These are phyloP conservation scores for Agelas oroides DNA, from an alignment of 37 sponge, comb jelly and placozoan genomes.

Conservation along the genomic window DNA sequence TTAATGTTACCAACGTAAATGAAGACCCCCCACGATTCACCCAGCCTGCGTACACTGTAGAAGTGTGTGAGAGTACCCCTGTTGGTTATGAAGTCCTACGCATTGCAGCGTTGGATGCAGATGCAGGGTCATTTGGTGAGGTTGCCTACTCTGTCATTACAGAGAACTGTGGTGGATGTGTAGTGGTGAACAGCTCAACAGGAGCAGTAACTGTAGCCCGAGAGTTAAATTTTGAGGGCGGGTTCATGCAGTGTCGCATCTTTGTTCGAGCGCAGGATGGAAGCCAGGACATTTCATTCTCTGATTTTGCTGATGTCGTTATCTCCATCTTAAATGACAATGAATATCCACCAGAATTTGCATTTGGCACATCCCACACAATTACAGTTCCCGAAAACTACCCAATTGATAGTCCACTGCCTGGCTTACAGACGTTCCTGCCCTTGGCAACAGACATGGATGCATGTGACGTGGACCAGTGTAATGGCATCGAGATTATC, in stretches of 20 bases:
- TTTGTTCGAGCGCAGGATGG: slow-evolving; percentile 30
- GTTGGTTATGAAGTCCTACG: slow-evolving; percentile 28
- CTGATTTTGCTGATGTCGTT: neutral
- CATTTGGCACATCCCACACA: neutral
- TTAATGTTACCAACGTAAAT: slow-evolving; percentile 40
- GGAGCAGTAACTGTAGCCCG: slow-evolving; percentile 40
- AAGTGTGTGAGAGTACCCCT: slow-evolving; percentile 56
- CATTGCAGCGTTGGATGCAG: slow-evolving; percentile 46
- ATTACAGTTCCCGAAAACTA: slow-evolving; percentile 35
- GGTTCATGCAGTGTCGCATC: neutral
- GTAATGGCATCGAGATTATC: slow-evolving; percentile 15
- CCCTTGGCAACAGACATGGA: slow-evolving; percentile 51
- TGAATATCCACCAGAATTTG: slow-evolving; percentile 35
- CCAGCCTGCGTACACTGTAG: neutral
- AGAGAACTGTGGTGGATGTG: slow-evolving; percentile 2
- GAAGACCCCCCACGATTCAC: slow-evolving; percentile 42
- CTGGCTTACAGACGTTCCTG: neutral
- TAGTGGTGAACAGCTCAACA: slow-evolving; percentile 26
- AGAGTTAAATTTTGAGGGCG: slow-evolving; percentile 26
- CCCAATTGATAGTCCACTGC: slow-evolving; percentile 36
- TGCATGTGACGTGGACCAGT: slow-evolving; percentile 45
- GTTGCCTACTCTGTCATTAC: slow-evolving; percentile 25
- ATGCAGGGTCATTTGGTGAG: slow-evolving; percentile 50
- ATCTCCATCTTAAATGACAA: slow-evolving; percentile 56
- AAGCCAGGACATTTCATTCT: neutral